Conservation (phyloP, 2,888 invertebrate genomes). For the Bombylius discolor region DNA sequence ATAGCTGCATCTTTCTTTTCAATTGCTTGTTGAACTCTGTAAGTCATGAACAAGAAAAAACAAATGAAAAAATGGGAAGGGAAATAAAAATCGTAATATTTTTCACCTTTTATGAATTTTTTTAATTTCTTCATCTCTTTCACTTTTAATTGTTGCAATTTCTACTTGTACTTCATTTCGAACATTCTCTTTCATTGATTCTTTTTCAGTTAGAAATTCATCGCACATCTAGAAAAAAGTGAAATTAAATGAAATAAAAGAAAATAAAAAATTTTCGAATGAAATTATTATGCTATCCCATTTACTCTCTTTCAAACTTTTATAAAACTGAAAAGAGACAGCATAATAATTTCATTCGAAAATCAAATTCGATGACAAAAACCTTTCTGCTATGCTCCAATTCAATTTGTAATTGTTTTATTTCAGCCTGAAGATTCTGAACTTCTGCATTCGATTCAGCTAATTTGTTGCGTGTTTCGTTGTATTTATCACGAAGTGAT, state of each 20-base stretch:
- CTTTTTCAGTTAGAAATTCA: constrained; percentile 42
- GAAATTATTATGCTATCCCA: no score
- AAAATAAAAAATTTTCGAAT: no score
- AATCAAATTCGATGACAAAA: neutral
- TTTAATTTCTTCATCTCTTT: constrained; percentile 63
- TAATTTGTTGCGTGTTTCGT: constrained; percentile 50
- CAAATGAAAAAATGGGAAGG: constrained; percentile 2
- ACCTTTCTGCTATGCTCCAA: constrained; percentile 52
- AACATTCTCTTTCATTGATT: constrained; percentile 44
- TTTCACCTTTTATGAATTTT: constrained; percentile 64
- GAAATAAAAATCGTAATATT: constrained; percentile 2
- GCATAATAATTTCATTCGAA: no score
- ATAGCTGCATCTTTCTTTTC: constrained; percentile 67
- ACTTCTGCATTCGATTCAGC: constrained; percentile 50
- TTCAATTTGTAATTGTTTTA: constrained; percentile 53
- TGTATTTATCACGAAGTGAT: constrained; percentile 51
- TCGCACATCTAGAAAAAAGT: constrained; percentile 33
- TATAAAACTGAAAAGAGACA: neutral
- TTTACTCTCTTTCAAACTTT: no score
- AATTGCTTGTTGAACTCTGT: constrained; percentile 66
- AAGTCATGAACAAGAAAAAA: neutral
- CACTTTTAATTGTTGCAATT: constrained; percentile 47
- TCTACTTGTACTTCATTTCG: constrained; percentile 50
- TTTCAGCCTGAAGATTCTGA: constrained; percentile 43
- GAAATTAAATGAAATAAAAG: neutral